These are phyloP conservation scores for Sebastes dallii DNA, from an alignment of 2,797 vertebrate genomes.

Conservation along the genomic window DNA sequence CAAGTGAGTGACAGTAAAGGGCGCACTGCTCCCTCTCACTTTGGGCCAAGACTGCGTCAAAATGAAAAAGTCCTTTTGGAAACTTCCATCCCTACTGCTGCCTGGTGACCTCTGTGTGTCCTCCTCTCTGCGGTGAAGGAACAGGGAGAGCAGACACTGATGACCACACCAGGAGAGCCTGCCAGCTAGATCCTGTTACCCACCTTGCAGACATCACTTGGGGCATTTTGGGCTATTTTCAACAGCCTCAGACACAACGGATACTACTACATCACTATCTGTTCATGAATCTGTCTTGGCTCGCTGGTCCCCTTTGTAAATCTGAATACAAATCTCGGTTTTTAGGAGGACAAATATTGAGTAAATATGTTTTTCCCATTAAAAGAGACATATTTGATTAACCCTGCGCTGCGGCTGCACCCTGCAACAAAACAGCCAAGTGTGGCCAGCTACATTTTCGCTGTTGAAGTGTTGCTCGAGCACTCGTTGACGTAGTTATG, in stretches of 20 bases:
- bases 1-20: constrained; percentile 23
- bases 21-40: not conserved
- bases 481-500: too few relatives aligned
- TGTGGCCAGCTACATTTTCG: too few relatives aligned
- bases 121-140: constrained; percentile 39
- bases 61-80: constrained; percentile 26
- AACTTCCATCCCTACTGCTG: constrained; percentile 24
- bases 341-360: not conserved
- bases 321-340: not conserved
- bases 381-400: constrained; percentile 1
- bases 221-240: constrained; percentile 64
- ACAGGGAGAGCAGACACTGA: constrained; percentile 36
- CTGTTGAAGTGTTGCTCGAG: too few relatives aligned
- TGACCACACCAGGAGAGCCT: constrained; percentile 51
- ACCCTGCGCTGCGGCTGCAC: not conserved
- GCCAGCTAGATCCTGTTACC: constrained; percentile 59
- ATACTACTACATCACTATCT: constrained; percentile 25
- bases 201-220: constrained; percentile 37
- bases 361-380: not conserved
- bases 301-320: not conserved
- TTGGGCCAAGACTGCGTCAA: constrained; percentile 8
- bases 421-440: too few relatives aligned
- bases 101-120: constrained; percentile 49
- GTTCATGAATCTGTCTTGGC: constrained; percentile 29
- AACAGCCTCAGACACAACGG: constrained; percentile 46